Evolutionary conservation across 2,888 invertebrate species (phyloP), one percentile per base, ranked within the genome.

Genomic region (Pollenia angustigena): DNA sequence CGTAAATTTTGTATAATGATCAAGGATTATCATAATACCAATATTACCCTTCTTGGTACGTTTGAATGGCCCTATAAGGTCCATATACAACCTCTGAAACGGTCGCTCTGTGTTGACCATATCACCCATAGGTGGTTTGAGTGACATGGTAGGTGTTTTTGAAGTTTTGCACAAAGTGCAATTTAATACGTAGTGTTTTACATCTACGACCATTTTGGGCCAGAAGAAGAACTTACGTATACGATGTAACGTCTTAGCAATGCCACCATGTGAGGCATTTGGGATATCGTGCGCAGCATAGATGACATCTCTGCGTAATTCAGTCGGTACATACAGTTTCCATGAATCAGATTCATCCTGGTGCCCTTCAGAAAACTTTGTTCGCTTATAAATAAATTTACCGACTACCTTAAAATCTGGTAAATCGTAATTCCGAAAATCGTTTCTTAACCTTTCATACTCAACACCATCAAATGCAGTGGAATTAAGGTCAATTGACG

Each of bases 1-100:
- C 4, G 18, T n/a, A 56, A 54, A 71, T 44, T 71, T 71, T 4
- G 54, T 42, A 18, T 44, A 71, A 40, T 71, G 71, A 14, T 71
- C 56, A 4, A 71, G 14, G 9, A 54, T n/a, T 9, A 71, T 44
- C 11, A 71, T 16, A 42, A 71, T 56, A 2, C 52, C 42, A 8
- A 54, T 71, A 44, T 71, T 23, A 3, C 44, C 44, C 0, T 14
- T 44, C 14, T 42, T 71, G 2, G 71, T 44, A 0, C 71, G n/a
- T 11, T 56, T 56, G 10, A 54, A 42, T 7, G 71, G 42, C 12
- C 71, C 71, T 7, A 71, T 71, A 6, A 71, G 12, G 42, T 71
- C 54, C 8, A 71, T 48, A 54, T 56, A 56, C 6, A 71, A n/a
- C 12, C 71, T 42, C 14, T 71, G 56, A 44, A 71, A 56, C 14